Conservation (phyloP, 2,797 vertebrate genomes). For the Myripristis murdjan region DNA sequence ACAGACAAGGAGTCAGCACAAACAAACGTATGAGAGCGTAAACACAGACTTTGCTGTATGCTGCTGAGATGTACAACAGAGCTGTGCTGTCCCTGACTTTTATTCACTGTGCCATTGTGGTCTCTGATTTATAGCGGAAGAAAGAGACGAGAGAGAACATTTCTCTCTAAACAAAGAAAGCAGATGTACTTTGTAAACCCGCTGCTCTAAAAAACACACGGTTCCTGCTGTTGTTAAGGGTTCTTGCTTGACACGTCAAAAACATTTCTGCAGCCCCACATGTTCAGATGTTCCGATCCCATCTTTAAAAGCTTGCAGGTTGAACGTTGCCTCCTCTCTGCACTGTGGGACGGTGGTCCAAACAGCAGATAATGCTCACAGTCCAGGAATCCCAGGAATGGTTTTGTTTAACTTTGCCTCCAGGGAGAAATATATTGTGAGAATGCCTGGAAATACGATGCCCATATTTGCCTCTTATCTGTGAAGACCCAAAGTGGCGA, state of each 20-base stretch:
- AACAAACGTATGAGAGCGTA: constrained; percentile 71
- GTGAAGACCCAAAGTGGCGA: constrained; percentile 54
- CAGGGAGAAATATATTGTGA: constrained; percentile 78
- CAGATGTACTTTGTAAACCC: constrained; percentile 85
- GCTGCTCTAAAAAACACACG: constrained; percentile 74
- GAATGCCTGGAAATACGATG: constrained; percentile 76
- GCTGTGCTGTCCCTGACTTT: constrained; percentile 75
- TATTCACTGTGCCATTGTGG: constrained; percentile 76
- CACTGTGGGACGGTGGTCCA: constrained; percentile 74
- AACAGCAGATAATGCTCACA: constrained; percentile 79
- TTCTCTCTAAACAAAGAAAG: constrained; percentile 84
- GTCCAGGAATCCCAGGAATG: constrained; percentile 83
- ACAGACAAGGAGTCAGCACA: constrained; percentile 66
- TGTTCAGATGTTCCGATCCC: constrained; percentile 47
- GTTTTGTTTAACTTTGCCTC: constrained; percentile 81
- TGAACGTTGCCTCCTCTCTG: constrained; percentile 38
- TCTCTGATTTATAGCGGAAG: constrained; percentile 81
- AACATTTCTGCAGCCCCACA: constrained; percentile 55
- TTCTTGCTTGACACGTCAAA: constrained; percentile 60
- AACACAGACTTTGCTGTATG: constrained; percentile 68
- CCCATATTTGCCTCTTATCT: constrained; percentile 72
- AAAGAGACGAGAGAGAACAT: constrained; percentile 78
- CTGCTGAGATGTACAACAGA: constrained; percentile 67
- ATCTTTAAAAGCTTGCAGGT: constrained; percentile 68
- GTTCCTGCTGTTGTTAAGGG: constrained; percentile 62